A percentile compares a stretch with the other conserved stretches of the same genome.
phyloP scores from a whole-genome alignment of 30 jellyfish, hydroid and myxozoan genomes.

The Nemopilema nomurai region DNA sequence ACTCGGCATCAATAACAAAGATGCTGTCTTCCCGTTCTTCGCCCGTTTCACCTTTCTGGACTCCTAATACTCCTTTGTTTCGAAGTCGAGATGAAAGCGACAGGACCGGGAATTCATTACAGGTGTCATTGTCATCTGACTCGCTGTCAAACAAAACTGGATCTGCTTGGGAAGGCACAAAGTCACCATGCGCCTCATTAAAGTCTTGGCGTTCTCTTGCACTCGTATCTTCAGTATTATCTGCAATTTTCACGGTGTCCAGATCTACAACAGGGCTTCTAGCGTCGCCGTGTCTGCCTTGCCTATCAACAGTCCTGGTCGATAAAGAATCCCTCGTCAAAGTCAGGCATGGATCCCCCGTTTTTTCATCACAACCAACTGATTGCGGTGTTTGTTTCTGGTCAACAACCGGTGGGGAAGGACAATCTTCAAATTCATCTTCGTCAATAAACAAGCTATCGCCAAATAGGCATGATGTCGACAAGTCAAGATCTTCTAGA shows the following conservation, averaged over 20 bases:
- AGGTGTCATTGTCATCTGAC: neutral
- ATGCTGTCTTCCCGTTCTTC: too few relatives aligned
- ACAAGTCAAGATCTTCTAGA: constrained; percentile 11
- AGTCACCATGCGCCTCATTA: neutral
- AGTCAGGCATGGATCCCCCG: neutral
- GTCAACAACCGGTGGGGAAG: constrained; percentile 84
- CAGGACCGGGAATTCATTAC: neutral
- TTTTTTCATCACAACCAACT: neutral
- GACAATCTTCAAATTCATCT: constrained; percentile 68
- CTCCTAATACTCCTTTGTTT: neutral
- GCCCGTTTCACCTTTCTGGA: neutral
- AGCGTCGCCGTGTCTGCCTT: neutral
- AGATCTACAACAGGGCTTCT: neutral
- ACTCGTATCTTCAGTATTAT: neutral
- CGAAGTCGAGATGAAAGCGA: constrained; percentile 3
- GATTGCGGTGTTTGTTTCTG: neutral
- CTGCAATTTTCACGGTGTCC: neutral
- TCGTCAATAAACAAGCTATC: constrained; percentile 51
- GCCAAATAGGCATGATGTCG: constrained; percentile 39
- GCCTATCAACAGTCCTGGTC: neutral
- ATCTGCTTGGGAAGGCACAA: neutral
- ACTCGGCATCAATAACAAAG: too few relatives aligned
- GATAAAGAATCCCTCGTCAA: neutral
- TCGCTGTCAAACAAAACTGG: neutral
- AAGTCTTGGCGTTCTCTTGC: neutral